phyloP scores from a whole-genome alignment of 2,888 invertebrate species.

The Nasonia oneida region DNA sequence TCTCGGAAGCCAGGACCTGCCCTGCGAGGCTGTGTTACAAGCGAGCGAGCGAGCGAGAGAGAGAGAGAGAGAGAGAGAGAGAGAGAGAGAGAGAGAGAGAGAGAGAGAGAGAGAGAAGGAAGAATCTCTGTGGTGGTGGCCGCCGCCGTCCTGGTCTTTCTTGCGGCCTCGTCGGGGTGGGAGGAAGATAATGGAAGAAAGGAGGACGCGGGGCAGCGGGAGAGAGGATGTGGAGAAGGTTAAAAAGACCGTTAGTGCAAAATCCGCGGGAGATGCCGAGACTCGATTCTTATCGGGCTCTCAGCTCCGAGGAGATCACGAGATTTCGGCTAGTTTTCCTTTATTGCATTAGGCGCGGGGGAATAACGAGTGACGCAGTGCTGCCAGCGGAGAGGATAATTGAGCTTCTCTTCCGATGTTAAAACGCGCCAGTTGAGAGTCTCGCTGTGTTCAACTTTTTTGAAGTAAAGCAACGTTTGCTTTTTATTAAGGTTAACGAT shows the following conservation, averaged over 20 bases:
- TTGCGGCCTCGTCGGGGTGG: neutral
- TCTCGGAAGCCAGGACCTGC: constrained; percentile 57
- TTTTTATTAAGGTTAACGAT: too few relatives aligned
- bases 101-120: neutral
- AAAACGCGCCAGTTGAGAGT: neutral
- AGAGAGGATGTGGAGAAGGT: constrained; percentile 43
- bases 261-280: constrained; percentile 18
- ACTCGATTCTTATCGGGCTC: constrained; percentile 30
- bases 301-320: constrained; percentile 14
- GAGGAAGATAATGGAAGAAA: constrained; percentile 35
- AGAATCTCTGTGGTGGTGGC: neutral
- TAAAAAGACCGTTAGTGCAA: constrained; percentile 47
- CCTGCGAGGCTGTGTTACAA: neutral
- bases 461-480: neutral
- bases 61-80: too few relatives aligned
- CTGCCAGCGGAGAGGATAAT: neutral
- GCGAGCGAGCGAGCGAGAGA: neutral
- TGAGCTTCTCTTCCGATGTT: neutral
- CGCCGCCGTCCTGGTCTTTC: constrained; percentile 19
- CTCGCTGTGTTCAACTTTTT: neutral
- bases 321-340: neutral
- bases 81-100: too few relatives aligned
- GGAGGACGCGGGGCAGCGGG: constrained; percentile 4
- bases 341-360: neutral
- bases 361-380: neutral